These are phyloP conservation scores for Bactericera cockerelli DNA, from an alignment of 1,140 invertebrate species.

Conservation along the genomic window DNA sequence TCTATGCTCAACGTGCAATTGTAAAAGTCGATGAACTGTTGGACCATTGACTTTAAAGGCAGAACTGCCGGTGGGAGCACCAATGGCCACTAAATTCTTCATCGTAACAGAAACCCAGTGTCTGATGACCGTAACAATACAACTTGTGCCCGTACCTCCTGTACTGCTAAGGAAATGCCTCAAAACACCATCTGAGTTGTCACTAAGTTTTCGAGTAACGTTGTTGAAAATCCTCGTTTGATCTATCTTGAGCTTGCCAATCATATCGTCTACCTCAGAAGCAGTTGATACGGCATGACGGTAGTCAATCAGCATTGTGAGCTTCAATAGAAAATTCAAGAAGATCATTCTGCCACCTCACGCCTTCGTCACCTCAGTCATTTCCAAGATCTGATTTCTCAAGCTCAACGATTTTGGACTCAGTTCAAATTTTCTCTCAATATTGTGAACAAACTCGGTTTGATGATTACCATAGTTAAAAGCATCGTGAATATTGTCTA, in stretches of 20 bases:
- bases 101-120: conserved; percentile 17
- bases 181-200: neutral
- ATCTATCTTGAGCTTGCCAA: neutral
- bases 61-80: conserved; percentile 23
- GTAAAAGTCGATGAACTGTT: conserved; percentile 19
- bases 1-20: conserved; percentile 22
- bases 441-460: conserved; percentile 6
- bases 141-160: conserved; percentile 24
- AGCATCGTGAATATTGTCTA: neutral
- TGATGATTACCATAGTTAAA: conserved; percentile 5
- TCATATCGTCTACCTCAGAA: neutral
- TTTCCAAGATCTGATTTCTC: neutral
- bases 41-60: conserved; percentile 24
- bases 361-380: neutral
- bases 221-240: neutral
- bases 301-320: conserved; percentile 1
- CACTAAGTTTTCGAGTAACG: neutral
- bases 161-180: conserved; percentile 14
- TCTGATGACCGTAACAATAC: conserved; percentile 18
- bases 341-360: neutral
- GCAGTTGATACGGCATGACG: neutral
- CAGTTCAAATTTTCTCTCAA: conserved; percentile 9
- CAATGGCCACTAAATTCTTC: conserved; percentile 20
- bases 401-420: conserved; percentile 2
- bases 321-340: conserved; percentile 10